phyloP scores from a whole-genome alignment of 2,888 invertebrate genomes.

The Exephanes ischioxanthus region DNA sequence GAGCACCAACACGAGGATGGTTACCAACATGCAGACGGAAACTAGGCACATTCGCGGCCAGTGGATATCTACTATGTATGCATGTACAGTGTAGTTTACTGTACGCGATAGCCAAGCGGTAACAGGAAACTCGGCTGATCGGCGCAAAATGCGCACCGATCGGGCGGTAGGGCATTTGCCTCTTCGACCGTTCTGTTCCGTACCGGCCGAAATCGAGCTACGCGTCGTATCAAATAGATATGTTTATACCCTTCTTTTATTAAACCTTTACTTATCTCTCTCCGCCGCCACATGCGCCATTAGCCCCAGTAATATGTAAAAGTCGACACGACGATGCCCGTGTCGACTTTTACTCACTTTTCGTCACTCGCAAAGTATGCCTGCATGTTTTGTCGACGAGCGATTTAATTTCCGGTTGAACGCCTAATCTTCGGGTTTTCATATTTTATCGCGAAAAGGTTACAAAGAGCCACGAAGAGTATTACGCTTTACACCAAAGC shows the following conservation, averaged over 20 bases:
- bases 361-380: neutral
- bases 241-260: slow-evolving; percentile 57
- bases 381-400: neutral
- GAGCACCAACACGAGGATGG: slow-evolving; percentile 40
- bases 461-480: neutral
- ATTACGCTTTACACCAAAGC: too few relatives aligned
- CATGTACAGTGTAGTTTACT: slow-evolving; percentile 53
- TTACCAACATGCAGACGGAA: slow-evolving; percentile 18
- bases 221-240: slow-evolving; percentile 66
- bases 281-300: too few relatives aligned
- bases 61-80: slow-evolving; percentile 12
- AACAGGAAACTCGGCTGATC: slow-evolving; percentile 71
- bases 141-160: slow-evolving; percentile 66
- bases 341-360: neutral
- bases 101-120: slow-evolving; percentile 65
- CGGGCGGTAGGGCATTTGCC: slow-evolving; percentile 39
- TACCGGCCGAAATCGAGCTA: neutral
- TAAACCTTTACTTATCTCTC: too few relatives aligned
- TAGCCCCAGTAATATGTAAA: too few relatives aligned
- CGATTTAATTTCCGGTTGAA: neutral
- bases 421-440: neutral
- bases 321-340: too few relatives aligned
- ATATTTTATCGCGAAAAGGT: neutral
- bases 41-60: neutral
- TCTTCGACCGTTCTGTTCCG: slow-evolving; percentile 9